phyloP scores from a whole-genome alignment of 2,113 vertebrate genomes.

The Paralichthys olivaceus region DNA sequence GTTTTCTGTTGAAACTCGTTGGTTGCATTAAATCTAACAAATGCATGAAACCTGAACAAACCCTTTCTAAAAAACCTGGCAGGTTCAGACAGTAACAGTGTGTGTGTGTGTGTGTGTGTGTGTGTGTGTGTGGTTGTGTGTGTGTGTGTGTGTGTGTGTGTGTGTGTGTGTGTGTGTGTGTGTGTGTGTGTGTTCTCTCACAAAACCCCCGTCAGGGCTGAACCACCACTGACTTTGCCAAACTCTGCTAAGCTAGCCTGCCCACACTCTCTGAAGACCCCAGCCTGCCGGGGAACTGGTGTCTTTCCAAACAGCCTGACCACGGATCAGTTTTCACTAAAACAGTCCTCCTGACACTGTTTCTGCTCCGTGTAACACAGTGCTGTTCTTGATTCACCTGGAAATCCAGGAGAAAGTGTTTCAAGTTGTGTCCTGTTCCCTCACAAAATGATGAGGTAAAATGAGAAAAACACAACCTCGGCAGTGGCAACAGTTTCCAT shows the following conservation, averaged over 20 bases:
- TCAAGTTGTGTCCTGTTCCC: slow-evolving; percentile 5
- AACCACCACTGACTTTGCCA: slow-evolving; percentile 28
- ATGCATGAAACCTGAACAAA: too few relatives aligned
- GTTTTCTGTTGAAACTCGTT: too few relatives aligned
- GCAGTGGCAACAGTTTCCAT: not conserved
- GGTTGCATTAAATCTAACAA: too few relatives aligned
- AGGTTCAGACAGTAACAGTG: too few relatives aligned
- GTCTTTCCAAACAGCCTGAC: slow-evolving; percentile 45
- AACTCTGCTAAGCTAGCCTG: slow-evolving; percentile 31
- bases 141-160: too few relatives aligned
- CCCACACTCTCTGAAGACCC: slow-evolving; percentile 51
- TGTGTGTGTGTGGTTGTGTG: too few relatives aligned
- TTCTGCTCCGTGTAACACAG: not conserved
- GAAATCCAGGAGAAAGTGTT: not conserved
- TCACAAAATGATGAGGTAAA: slow-evolving; percentile 1
- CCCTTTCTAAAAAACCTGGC: too few relatives aligned
- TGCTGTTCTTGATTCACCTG: not conserved
- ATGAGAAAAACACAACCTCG: not conserved
- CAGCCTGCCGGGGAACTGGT: slow-evolving; percentile 25
- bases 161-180: too few relatives aligned
- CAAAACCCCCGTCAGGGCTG: slow-evolving; percentile 12
- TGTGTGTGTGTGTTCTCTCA: too few relatives aligned
- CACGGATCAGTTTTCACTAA: slow-evolving; percentile 43
- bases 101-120: too few relatives aligned
- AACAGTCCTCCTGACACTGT: slow-evolving; percentile 4